Base-by-base conservation (phyloP, 2,888 invertebrate species). In the Cecidostiba fungosa region DNA sequence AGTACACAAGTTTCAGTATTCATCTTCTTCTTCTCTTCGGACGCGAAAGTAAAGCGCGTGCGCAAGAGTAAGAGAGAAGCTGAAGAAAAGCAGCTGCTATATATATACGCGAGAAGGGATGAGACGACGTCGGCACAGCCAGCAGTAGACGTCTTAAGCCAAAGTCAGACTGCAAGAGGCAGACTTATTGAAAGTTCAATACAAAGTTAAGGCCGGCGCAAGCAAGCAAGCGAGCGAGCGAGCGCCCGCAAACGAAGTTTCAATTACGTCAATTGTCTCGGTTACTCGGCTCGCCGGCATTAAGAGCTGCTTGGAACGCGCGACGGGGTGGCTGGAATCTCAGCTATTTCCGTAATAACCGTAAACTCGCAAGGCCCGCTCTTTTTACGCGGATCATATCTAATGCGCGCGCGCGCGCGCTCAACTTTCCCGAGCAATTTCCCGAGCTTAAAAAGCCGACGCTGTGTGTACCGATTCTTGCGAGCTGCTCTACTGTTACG, bases 261-360 rank as follows among this genome's bases (percentile, higher is more conserved):
- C 87, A 84, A 88, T 87, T 85, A 88, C 86, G 86, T 77, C 87
- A 88, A 87, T 88, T 87, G 88, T 87, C 88, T 86, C 78, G 81
- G 82, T 87, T 87, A 78, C 73, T 78, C 82, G 32, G 32, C 70
- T 74, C 50, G 26, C n/a, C 16, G 76, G 72, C 72, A 76, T 79
- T 79, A 74, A 66, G 79, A 66, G 29, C n/a, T 26, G 47, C 32
- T 32, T 47, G 39, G 82, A 77, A 77, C 79, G 74, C 79, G 66
- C 29, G 16, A 39, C 26, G 43, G 10, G 19, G 19, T 19, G 62
- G 43, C 39, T 47, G 59, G 54, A 59, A 59, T 59, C 54, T 59
- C 54, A n/a, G 54, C 54, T 59, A 59, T 59, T 59, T 59, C 54
- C 54, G 54, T 59, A 59, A 59, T 59, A 59, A 23, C 54, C n/a